phyloP scores from a whole-genome alignment of 2,888 invertebrate genomes.

The Incurvaria masculella region DNA sequence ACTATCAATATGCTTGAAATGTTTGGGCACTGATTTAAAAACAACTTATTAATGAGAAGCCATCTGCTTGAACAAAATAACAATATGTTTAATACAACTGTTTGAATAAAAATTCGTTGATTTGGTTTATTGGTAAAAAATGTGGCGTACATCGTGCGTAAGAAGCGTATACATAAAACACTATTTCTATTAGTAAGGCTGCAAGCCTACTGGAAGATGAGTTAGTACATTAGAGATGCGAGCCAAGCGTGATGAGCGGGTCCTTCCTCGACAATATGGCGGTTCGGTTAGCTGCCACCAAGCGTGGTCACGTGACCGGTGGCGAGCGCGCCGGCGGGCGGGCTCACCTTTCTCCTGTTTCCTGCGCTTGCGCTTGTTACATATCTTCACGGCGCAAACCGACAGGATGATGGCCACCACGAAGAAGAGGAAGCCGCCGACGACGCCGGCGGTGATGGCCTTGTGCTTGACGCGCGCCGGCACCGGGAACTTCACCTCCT shows the following conservation, averaged over 20 bases:
- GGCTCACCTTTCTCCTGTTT: slow-evolving; percentile 95
- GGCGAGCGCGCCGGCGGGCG: slow-evolving; percentile 31
- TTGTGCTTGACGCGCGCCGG: slow-evolving; percentile 91
- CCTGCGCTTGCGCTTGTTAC: slow-evolving; percentile 94
- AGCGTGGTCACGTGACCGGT: slow-evolving; percentile 14
- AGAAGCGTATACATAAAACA: no score
- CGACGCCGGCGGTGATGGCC: slow-evolving; percentile 94
- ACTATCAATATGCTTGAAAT: no score
- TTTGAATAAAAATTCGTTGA: no score
- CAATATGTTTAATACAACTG: no score
- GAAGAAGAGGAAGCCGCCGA: slow-evolving; percentile 96
- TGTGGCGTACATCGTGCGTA: no score
- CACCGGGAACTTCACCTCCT: slow-evolving; percentile 84
- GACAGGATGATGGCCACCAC: slow-evolving; percentile 96
- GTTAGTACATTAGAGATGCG: background rate
- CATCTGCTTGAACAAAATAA: no score
- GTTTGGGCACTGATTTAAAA: no score
- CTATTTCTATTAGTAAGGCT: no score
- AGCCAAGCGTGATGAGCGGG: background rate
- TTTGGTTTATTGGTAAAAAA: no score
- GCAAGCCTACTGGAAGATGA: no score
- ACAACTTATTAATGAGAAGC: no score
- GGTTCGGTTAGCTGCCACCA: background rate
- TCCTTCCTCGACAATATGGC: slow-evolving; percentile 18
- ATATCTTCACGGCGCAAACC: slow-evolving; percentile 96